These are phyloP conservation scores for Podarcis lilfordi DNA, from an alignment of 2,797 vertebrate genomes.

Conservation along the genomic window DNA sequence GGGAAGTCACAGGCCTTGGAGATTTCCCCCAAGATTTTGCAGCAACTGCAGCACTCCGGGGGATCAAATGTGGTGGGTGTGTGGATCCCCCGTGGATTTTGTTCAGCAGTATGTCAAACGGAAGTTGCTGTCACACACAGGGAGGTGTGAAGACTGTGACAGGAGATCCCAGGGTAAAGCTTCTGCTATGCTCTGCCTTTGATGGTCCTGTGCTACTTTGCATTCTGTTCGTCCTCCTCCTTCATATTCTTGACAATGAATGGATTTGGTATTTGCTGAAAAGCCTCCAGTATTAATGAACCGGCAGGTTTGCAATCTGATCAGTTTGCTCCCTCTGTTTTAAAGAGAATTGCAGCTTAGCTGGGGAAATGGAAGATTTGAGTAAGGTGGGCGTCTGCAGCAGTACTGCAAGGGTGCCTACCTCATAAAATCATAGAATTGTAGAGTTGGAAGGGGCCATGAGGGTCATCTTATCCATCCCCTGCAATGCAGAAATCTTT, in stretches of 20 bases:
- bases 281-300: not conserved
- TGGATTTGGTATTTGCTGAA: not conserved
- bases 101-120: conserved; percentile 4
- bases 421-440: too few relatives aligned
- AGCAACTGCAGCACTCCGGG: not conserved
- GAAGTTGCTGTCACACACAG: not conserved
- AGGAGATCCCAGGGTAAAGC: conserved; percentile 1
- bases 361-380: not conserved
- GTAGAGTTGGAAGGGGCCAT: too few relatives aligned
- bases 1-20: not conserved
- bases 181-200: conserved; percentile 2
- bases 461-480: too few relatives aligned
- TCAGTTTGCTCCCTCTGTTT: not conserved
- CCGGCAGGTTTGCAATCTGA: not conserved
- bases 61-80: not conserved
- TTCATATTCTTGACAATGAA: not conserved
- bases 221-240: not conserved
- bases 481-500: too few relatives aligned
- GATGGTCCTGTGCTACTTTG: not conserved
- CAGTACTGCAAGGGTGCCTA: too few relatives aligned
- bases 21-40: not conserved
- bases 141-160: not conserved
- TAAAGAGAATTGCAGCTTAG: not conserved
- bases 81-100: not conserved
- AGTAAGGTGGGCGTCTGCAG: not conserved